Evolutionary conservation across 2,888 invertebrate genomes (phyloP), one percentile per base, ranked within the genome.

Genomic region (Synanthedon tipuliformis): DNA sequence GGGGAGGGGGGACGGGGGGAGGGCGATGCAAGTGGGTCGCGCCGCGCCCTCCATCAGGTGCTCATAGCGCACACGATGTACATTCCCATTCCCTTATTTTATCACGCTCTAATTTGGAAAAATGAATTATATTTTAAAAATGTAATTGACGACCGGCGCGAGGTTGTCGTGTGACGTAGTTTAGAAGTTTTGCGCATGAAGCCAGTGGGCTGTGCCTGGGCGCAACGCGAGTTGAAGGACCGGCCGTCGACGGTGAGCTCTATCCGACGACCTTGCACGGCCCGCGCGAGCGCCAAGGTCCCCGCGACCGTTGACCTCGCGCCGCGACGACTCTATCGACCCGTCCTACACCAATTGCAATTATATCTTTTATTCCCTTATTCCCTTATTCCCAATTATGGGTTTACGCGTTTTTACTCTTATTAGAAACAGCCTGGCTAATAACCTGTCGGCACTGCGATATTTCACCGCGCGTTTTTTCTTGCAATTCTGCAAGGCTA

Each of bases 241-340:
- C 45, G 45, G 7, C 7, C 1, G 23, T 3, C 23, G 53, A 51
- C 48, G 54, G 15, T 53, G 53, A 18, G 23, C 45, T 55, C 53
- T 56, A 54, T 60, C 61, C 61, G 62, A 66, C 74, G 73, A 71
- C 78, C 78, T 78, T 76, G 78, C 73, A 66, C 65, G 68, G 66
- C 56, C 67, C 62, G 60, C 73, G 10, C 34, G 34, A 10, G 34
- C 34, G 68, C 64, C 77, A 73, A 77, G 78, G 75, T 72, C 69
- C 63, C 64, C 4, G 53, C 66, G 75, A 70, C 53, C 75, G 66
- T 58, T 66, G 73, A 70, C 69, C 75, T 60, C 66, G 65, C 68
- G 61, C 60, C 65, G 51, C 52, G 49, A 40, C 56, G 54, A 40
- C 34, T 34, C 34, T 16, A 49, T 49, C 49, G 49, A 50, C 50